Base-by-base conservation (phyloP, 30 jellyfish, hydroid and myxozoan genomes). In the Euphysa ruthae region DNA sequence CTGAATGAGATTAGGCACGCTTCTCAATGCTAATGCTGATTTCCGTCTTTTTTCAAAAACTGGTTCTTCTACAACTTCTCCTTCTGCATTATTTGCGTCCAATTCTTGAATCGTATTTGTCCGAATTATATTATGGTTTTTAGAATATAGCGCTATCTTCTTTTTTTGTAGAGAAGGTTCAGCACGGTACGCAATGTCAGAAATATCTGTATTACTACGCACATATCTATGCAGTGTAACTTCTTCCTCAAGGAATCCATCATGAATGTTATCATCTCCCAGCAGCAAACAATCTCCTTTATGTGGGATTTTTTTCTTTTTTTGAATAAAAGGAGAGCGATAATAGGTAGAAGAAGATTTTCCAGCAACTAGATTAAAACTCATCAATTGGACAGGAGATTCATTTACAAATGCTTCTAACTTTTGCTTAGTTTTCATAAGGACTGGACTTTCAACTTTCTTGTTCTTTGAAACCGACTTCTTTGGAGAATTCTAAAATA, bases 91-190 rank as follows among this genome's bases (percentile, higher is more conserved):
- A 21, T 4, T 49, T n/a, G n/a, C n/a, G n/a, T n/a, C n/a, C 35
- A 43, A 18, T 33, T 63, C 77, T 63, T 63, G 35, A 10, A 44
- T 43, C 16, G 77, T 63, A 1, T 34, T 18, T 63, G 77, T 63
- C 14, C 77, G 60, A 61, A 63, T n/a, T 0, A 63, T 63, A 44
- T 63, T 63, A 42, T 63, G 77, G 42, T 63, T 63, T 19, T 63
- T 63, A 18, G 57, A 21, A 34, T 63, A 63, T 0, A 43, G 42
- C 35, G 77, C 21, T 5, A 63, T 63, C 38, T n/a, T 35, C 42
- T 63, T 63, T 63, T 33, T 63, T 34, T 35, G 63, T 14, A 63
- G 46, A 2, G 42, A 43, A 24, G 77, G 77, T 26, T 63, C 77
- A 10, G 42, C 29, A 4, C 42, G 77, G 18, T 25, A 24, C 12